Evolutionary conservation across 2,888 invertebrate genomes (phyloP), one percentile per base, ranked within the genome.

Genomic region (Spilarctia lutea): DNA sequence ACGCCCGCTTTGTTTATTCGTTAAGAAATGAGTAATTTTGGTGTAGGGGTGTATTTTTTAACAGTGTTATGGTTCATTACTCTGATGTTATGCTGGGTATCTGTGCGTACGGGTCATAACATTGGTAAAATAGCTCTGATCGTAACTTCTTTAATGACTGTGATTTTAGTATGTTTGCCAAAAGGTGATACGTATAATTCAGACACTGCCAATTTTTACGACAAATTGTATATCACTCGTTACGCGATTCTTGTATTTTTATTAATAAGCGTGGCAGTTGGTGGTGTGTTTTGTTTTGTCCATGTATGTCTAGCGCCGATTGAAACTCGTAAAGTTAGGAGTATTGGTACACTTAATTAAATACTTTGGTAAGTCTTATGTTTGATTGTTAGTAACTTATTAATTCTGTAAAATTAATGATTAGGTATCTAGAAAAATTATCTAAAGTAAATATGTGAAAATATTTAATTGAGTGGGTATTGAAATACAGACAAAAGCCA

Each of bases 41-140:
- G 97, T 87, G 92, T 97, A 80, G 97, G 97, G 83, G 94, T 97
- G 78, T 97, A 97, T 89, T 94, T 97, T 84, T 91, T 98, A 86
- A 94, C 97, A 78, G 91, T 96, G 75, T 89, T 97, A 83, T 97
- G 97, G 97, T 94, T 96, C 81, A 85, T 96, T 75, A 96, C 97
- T 52, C 91, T 97, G 63, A 88, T 97, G 84, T 88, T 97, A 83
- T 97, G 97, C 85, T 96, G 97, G 86, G 92, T 97, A 72, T 97
- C 97, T 3, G 92, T 97, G 67, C 96, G 97, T 85, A 96, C 97
- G 65, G 97, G 97, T 80, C 97, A 96, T 90, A 96, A 95, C 87
- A 91, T 97, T 78, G 97, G 97, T 73, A 96, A 96, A 90, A 91
- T 97, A 80, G 96, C 96, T 68, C 86, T 97, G 74, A 88, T 94